Evolutionary conservation across 2,888 invertebrate genomes (phyloP).

Genomic region (Timema podura): DNA sequence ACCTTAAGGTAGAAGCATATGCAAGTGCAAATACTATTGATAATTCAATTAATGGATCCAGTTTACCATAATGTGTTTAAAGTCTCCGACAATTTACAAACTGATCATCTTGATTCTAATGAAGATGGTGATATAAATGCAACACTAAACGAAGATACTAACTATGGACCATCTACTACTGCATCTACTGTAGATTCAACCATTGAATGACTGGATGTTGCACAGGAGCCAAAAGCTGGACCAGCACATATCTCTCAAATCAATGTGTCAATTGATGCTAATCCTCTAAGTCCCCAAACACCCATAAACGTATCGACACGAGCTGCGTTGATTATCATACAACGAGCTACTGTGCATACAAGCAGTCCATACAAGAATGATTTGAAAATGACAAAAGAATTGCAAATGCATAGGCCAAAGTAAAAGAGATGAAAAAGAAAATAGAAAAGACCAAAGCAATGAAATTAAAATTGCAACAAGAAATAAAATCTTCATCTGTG

Average conservation of each 20-base stretch:
- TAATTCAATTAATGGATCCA: neutral
- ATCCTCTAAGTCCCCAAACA: neutral
- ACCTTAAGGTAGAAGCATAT: neutral
- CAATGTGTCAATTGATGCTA: neutral
- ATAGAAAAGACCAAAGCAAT: neutral
- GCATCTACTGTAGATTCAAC: neutral
- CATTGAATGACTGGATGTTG: neutral
- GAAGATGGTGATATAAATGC: neutral
- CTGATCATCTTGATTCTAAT: neutral
- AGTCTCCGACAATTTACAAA: neutral
- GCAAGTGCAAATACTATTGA: neutral
- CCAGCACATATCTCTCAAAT: neutral
- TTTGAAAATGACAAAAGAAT: neutral
- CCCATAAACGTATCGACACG: neutral
- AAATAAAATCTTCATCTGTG: neutral
- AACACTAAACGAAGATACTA: neutral
- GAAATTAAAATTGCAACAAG: neutral
- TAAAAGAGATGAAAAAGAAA: neutral
- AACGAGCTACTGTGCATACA: neutral
- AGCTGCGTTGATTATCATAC: neutral
- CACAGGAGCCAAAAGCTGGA: neutral
- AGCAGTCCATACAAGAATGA: constrained; percentile 3
- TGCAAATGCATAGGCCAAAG: constrained; percentile 5
- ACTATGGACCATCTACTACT: neutral
- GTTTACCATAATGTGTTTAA: neutral